These are phyloP conservation scores for Spisula subtruncata DNA, from an alignment of 2,888 invertebrate species.

Conservation along the genomic window DNA sequence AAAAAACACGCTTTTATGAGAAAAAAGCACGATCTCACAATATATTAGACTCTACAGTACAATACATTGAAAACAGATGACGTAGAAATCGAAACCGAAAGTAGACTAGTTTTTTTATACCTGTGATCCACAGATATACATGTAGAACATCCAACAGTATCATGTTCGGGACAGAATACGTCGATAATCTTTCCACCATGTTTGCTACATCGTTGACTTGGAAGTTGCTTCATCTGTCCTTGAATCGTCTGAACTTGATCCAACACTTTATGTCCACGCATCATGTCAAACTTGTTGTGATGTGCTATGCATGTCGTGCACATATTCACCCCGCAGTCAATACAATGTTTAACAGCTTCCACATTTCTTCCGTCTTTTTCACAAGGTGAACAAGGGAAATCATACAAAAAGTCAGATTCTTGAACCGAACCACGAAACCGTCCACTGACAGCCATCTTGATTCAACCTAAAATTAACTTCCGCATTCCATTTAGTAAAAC, in stretches of 20 bases:
- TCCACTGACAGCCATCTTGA: too few species aligned
- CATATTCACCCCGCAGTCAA: slow-evolving; percentile 15
- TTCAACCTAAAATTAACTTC: too few species aligned
- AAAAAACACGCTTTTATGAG: too few species aligned
- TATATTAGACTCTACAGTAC: too few species aligned
- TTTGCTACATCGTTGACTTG: slow-evolving; percentile 14
- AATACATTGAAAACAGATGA: too few species aligned
- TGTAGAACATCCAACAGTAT: slow-evolving; percentile 16
- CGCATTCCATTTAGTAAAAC: too few species aligned
- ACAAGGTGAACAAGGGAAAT: slow-evolving; percentile 24
- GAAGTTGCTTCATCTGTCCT: background rate
- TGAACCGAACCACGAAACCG: too few species aligned
- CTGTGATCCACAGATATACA: slow-evolving; percentile 16
- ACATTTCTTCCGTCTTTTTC: background rate
- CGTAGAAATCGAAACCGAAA: background rate
- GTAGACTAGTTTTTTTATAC: background rate
- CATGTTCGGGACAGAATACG: slow-evolving; percentile 2
- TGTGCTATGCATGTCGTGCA: background rate
- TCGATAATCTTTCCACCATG: slow-evolving; percentile 25
- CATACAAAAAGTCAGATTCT: background rate
- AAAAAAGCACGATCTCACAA: too few species aligned
- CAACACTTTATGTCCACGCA: background rate
- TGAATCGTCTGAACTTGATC: background rate
- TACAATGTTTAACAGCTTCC: slow-evolving; percentile 19
- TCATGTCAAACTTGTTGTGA: slow-evolving; percentile 13